Percentiles rank a stretch among this genome's conserved stretches.
Evolutionary conservation across 1,140 invertebrate species (phyloP).

Genomic region (Antheraea mylitta): DNA sequence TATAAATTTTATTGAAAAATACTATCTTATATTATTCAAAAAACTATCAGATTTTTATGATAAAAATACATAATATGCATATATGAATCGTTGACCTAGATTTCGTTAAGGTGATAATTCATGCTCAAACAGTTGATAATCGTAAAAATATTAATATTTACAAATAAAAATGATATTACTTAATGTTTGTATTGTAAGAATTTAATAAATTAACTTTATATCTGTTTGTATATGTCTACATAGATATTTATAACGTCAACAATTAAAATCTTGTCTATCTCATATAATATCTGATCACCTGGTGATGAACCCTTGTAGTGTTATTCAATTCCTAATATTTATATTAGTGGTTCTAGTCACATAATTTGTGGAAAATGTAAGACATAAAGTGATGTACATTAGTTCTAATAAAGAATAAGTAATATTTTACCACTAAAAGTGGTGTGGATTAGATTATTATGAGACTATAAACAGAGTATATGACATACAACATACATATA

Average conservation of each 20-base stretch:
- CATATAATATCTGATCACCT: not conserved
- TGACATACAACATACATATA: too few relatives aligned
- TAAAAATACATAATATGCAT: not conserved
- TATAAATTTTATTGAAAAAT: not conserved
- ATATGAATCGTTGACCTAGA: not conserved
- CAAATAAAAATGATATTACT: not conserved
- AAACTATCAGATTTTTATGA: not conserved
- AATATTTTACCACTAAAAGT: not conserved
- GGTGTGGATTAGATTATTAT: not conserved
- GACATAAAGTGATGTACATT: slow-evolving; percentile 71
- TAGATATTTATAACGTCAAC: not conserved
- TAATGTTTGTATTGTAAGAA: not conserved
- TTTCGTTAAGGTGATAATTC: not conserved
- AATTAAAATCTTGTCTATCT: not conserved
- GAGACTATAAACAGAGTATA: not conserved
- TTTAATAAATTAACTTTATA: not conserved
- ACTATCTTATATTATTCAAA: not conserved
- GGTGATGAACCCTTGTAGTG: not conserved
- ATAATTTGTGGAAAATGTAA: slow-evolving; percentile 33
- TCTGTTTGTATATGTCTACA: not conserved
- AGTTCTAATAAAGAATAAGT: slow-evolving; percentile 20
- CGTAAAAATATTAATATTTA: not conserved
- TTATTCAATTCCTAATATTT: slow-evolving; percentile 6
- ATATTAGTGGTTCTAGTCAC: not conserved
- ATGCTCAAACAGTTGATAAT: slow-evolving; percentile 2